These are phyloP conservation scores for Falco peregrinus DNA, from an alignment of 2,797 vertebrate genomes.

Conservation along the genomic window DNA sequence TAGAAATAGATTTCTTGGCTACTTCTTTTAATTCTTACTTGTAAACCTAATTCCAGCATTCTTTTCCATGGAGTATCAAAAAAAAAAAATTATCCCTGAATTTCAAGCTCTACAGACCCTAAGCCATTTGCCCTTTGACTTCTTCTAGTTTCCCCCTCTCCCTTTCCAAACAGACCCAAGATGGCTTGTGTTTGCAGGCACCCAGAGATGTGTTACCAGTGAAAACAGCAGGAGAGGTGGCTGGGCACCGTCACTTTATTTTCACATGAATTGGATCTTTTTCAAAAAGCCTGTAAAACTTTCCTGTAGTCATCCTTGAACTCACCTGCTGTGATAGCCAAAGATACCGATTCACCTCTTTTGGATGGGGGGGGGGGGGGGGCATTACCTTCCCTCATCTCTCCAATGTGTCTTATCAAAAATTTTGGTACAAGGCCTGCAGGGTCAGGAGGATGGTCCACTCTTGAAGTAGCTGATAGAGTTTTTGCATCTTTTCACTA, in stretches of 20 bases:
- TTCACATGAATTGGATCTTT: background rate
- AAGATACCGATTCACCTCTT: background rate
- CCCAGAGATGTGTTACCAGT: background rate
- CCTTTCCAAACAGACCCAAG: background rate
- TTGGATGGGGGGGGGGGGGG: fast-evolving
- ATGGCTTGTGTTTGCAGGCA: background rate
- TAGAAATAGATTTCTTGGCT: background rate
- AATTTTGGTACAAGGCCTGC: background rate
- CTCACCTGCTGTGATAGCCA: background rate
- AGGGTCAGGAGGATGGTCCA: background rate
- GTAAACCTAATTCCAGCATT: background rate
- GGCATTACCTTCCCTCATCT: background rate
- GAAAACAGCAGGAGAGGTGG: background rate
- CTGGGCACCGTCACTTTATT: background rate
- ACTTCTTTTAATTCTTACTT: background rate
- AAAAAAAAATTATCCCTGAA: background rate
- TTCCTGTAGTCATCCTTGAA: background rate
- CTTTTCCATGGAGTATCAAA: background rate
- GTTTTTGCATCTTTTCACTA: background rate
- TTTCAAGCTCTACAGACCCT: background rate
- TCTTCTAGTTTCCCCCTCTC: background rate
- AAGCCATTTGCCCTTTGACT: background rate
- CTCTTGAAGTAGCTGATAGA: background rate
- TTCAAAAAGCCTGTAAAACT: background rate
- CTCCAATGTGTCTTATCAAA: background rate